Conservation (phyloP, 2,797 vertebrate species). For the Gymnothorax javanicus region DNA sequence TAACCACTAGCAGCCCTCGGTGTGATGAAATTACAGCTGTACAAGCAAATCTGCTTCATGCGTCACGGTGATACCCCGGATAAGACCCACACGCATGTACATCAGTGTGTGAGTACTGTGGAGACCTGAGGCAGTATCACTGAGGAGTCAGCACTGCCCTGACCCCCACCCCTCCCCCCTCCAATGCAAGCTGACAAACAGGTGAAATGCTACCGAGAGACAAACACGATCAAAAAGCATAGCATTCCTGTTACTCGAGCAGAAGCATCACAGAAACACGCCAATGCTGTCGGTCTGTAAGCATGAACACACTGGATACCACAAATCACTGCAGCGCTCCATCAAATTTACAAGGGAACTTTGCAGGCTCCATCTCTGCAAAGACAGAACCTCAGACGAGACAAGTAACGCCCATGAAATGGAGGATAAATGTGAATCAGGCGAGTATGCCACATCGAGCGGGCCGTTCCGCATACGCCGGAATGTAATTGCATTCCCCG, state of each 20-base stretch:
- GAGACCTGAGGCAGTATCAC: background rate
- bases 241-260: background rate
- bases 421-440: too few species aligned
- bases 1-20: background rate
- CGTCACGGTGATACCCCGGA: background rate
- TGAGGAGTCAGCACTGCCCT: background rate
- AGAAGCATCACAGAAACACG: background rate
- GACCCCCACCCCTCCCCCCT: background rate
- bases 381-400: background rate
- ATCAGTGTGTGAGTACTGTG: background rate
- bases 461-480: background rate
- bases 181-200: background rate
- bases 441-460: background rate
- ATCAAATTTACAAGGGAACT: background rate
- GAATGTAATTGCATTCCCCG: slow-evolving; percentile 5
- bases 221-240: background rate
- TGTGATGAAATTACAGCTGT: background rate
- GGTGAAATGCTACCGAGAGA: background rate
- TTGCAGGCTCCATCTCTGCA: background rate
- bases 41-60: background rate
- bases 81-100: background rate
- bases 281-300: background rate
- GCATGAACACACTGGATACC: background rate
- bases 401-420: background rate
- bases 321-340: background rate